Evolutionary conservation across 2,797 vertebrate species (phyloP).

Genomic region (Trichosurus vulpecula): DNA sequence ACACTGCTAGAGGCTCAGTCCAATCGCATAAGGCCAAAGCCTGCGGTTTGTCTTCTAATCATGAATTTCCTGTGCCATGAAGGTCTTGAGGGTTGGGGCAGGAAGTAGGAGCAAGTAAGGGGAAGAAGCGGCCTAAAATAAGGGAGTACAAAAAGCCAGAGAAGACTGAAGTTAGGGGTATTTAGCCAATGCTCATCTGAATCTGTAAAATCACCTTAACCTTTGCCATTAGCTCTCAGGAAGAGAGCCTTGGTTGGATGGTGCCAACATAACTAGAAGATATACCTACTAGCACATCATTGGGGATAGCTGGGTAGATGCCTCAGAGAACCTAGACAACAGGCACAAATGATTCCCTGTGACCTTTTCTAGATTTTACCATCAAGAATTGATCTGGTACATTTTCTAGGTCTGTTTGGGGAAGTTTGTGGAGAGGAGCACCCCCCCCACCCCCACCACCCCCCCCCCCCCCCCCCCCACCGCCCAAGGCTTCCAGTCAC

Average conservation of each 20-base stretch:
- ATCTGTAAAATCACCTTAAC: background rate
- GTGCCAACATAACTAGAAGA: background rate
- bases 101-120: too few species aligned
- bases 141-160: background rate
- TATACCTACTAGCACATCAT: background rate
- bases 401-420: background rate
- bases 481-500: background rate
- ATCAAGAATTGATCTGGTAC: background rate
- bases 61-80: too few species aligned
- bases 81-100: too few species aligned
- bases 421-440: background rate
- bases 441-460: too few species aligned
- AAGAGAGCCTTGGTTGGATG: background rate
- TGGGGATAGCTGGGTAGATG: background rate
- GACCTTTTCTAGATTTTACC: background rate
- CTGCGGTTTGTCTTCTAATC: too few species aligned
- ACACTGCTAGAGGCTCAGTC: too few species aligned
- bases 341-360: background rate
- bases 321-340: background rate
- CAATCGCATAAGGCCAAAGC: too few species aligned
- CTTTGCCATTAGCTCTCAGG: background rate
- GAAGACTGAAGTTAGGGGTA: background rate
- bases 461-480: too few species aligned
- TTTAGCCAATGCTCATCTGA: background rate
- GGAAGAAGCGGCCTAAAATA: background rate